These are phyloP conservation scores for Eumaeus atala DNA, from an alignment of 1,140 invertebrate genomes.

Conservation along the genomic window DNA sequence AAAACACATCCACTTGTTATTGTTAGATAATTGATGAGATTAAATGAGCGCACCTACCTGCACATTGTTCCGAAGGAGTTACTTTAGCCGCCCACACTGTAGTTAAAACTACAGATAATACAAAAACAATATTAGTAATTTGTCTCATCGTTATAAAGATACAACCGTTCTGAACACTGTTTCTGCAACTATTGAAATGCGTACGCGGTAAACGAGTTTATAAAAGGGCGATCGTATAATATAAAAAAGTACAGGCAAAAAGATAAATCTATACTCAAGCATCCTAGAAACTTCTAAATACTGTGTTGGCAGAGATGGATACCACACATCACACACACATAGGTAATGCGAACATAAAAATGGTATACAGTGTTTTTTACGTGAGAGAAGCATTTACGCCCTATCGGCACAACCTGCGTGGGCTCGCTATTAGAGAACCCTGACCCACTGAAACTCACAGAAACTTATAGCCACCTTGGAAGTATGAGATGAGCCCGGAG, in stretches of 20 bases:
- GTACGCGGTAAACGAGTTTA: background rate
- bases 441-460: too few relatives aligned
- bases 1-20: background rate
- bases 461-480: too few relatives aligned
- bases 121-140: constrained; percentile 12
- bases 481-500: too few relatives aligned
- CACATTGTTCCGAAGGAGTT: constrained; percentile 38
- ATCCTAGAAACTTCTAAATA: too few relatives aligned
- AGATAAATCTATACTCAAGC: too few relatives aligned
- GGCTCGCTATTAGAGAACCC: too few relatives aligned
- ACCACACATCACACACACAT: too few relatives aligned
- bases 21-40: background rate
- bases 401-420: too few relatives aligned
- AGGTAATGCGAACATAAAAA: background rate
- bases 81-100: constrained; percentile 18
- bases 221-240: background rate
- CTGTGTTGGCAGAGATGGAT: background rate
- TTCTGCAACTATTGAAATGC: background rate
- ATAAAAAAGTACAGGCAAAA: background rate
- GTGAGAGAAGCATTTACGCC: too few relatives aligned
- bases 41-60: constrained; percentile 17
- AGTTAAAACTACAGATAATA: constrained; percentile 20
- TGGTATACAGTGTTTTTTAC: background rate
- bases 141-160: background rate
- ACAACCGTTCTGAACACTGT: background rate